A percentile compares a stretch with the other conserved stretches of the same genome.
These are phyloP conservation scores for Drosophila sordidula DNA, from an alignment of 2,888 invertebrate species.

Conservation along the genomic window DNA sequence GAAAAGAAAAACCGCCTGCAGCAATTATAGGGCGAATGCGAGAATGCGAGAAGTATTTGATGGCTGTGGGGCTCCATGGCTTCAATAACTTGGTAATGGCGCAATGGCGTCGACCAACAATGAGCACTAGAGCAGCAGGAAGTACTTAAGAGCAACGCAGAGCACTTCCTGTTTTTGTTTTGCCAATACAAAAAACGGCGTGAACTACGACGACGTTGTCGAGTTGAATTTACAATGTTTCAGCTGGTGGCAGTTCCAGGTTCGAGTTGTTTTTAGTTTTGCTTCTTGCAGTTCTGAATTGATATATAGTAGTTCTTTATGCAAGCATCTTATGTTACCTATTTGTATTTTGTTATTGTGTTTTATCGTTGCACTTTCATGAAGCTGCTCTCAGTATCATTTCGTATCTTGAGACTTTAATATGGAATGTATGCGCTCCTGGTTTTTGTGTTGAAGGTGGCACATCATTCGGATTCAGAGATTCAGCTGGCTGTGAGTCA, in stretches of 20 bases:
- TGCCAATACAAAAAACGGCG: conserved; percentile 75
- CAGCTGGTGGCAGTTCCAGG: conserved; percentile 12
- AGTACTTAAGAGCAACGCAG: conserved; percentile 81
- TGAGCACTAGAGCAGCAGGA: conserved; percentile 70
- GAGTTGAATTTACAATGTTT: conserved; percentile 73
- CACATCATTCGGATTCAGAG: conserved; percentile 49
- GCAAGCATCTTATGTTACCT: conserved; percentile 52
- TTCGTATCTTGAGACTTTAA: conserved; percentile 59
- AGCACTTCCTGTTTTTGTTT: conserved; percentile 83
- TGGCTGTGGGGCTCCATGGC: conserved; percentile 22
- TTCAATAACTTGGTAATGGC: conserved; percentile 55
- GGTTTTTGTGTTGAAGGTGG: conserved; percentile 53
- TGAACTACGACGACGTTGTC: conserved; percentile 62
- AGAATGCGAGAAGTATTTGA: conserved; percentile 66
- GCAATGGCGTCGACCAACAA: conserved; percentile 53
- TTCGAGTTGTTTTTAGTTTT: neutral
- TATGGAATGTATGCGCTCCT: conserved; percentile 58
- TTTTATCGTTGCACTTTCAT: conserved; percentile 25
- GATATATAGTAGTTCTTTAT: conserved; percentile 13
- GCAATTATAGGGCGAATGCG: conserved; percentile 58
- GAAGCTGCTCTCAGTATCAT: conserved; percentile 32
- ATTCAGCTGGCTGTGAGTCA: conserved; percentile 30
- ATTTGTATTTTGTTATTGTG: conserved; percentile 53
- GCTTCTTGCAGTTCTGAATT: conserved; percentile 28
- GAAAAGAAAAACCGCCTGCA: conserved; percentile 55